These are phyloP conservation scores for Drosophila multiciliata DNA, from an alignment of 2,888 invertebrate genomes.

Conservation along the genomic window DNA sequence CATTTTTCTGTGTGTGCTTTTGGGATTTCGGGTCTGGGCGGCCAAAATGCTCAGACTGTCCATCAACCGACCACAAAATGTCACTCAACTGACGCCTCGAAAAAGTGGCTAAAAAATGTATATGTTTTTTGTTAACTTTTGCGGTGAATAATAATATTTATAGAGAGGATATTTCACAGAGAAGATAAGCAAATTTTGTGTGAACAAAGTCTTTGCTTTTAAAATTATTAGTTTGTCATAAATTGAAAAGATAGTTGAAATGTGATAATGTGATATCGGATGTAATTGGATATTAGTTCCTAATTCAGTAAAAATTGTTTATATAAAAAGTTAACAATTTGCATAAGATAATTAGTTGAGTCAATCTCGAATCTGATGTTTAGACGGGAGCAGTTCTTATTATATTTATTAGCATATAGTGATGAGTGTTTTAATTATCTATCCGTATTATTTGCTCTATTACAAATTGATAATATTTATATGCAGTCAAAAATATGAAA, in stretches of 20 bases:
- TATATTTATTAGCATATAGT: too few species aligned
- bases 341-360: too few species aligned
- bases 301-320: too few species aligned
- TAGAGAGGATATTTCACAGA: neutral
- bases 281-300: neutral
- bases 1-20: conserved; percentile 41
- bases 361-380: too few species aligned
- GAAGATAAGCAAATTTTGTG: neutral
- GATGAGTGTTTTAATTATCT: too few species aligned
- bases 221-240: neutral
- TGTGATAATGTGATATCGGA: neutral
- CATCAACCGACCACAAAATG: conserved; percentile 74
- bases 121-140: conserved; percentile 4
- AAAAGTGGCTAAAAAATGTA: conserved; percentile 38
- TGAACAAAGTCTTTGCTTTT: neutral
- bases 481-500: too few species aligned
- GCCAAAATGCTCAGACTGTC: conserved; percentile 51
- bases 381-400: too few species aligned
- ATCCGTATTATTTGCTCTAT: too few species aligned
- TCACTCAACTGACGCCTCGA: conserved; percentile 59
- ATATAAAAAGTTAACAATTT: too few species aligned
- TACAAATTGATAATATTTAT: too few species aligned
- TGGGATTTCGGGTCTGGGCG: conserved; percentile 4
- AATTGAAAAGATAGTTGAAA: too few species aligned
- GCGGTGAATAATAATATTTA: neutral